These are phyloP conservation scores for Oscarella lobularis DNA, from an alignment of 37 sponge, comb jelly and placozoan genomes.

Conservation along the genomic window DNA sequence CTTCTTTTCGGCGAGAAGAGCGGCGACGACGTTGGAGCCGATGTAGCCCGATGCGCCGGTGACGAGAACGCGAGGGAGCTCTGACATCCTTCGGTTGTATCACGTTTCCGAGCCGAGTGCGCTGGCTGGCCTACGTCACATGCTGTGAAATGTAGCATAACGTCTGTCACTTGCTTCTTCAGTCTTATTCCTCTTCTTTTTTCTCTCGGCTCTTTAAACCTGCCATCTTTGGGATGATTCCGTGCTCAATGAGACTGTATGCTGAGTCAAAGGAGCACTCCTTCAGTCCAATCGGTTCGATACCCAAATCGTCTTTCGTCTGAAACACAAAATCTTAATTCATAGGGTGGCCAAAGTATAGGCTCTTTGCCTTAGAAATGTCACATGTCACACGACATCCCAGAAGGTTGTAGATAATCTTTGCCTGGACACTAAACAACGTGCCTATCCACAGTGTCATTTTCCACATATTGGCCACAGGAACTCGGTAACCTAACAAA, in stretches of 20 bases:
- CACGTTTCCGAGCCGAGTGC: too few relatives aligned
- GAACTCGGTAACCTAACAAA: background rate
- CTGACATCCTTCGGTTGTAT: too few relatives aligned
- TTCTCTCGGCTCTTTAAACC: too few relatives aligned
- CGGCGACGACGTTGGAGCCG: conserved; percentile 51
- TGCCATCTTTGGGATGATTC: conserved; percentile 36
- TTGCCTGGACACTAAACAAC: background rate
- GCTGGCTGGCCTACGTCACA: too few relatives aligned
- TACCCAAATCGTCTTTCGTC: conserved; percentile 52
- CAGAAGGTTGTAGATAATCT: too few relatives aligned
- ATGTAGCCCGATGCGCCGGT: conserved; percentile 88
- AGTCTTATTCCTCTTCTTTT: too few relatives aligned
- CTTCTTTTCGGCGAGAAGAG: conserved; percentile 46
- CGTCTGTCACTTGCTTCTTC: too few relatives aligned
- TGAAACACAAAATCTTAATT: too few relatives aligned
- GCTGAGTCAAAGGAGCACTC: conserved; percentile 56
- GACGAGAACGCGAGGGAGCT: conserved; percentile 52
- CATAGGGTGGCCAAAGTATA: too few relatives aligned
- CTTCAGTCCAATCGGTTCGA: conserved; percentile 23
- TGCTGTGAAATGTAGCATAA: too few relatives aligned
- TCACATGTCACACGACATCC: too few relatives aligned
- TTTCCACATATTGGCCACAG: background rate
- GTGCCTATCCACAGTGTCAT: background rate
- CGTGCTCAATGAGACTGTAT: conserved; percentile 67
- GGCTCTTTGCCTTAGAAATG: too few relatives aligned